Percentiles rank a stretch among this genome's conserved stretches.
Evolutionary conservation across 2,797 vertebrate genomes (phyloP).

Genomic region (Periparus ater): DNA sequence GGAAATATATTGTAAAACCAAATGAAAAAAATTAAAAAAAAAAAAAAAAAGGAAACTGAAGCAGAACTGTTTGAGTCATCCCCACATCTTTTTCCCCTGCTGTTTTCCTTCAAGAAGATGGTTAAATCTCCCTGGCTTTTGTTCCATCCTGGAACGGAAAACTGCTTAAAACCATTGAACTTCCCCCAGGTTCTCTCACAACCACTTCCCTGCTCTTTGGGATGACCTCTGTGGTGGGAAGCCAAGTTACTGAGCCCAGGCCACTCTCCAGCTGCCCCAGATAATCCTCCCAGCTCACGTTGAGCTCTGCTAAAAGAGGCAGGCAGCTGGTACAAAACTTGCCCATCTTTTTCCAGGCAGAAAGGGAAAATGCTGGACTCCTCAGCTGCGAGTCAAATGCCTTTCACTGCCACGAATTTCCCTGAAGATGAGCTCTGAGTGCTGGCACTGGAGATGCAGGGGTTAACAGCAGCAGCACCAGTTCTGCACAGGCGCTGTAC

Average conservation of each 20-base stretch:
- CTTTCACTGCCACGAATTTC: background rate
- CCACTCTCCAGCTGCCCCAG: background rate
- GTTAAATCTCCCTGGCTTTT: slow-evolving; percentile 28
- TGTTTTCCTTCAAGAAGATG: slow-evolving; percentile 22
- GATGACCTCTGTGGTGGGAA: background rate
- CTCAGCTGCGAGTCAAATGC: rapidly evolving
- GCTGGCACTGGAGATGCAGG: background rate
- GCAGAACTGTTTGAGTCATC: background rate
- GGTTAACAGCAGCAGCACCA: rapidly evolving
- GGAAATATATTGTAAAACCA: slow-evolving; percentile 15
- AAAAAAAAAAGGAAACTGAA: slow-evolving; percentile 9
- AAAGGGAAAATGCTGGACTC: background rate
- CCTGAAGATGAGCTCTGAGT: background rate
- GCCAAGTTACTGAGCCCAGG: background rate
- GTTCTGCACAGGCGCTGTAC: rapidly evolving
- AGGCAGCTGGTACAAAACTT: background rate
- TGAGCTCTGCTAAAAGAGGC: background rate
- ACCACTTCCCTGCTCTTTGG: background rate
- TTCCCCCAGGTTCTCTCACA: background rate
- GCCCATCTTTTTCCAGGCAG: background rate
- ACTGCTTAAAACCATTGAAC: slow-evolving; percentile 4
- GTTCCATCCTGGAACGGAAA: background rate
- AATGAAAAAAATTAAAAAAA: background rate
- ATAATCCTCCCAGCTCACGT: background rate
- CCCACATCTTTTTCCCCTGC: background rate